Conservation (phyloP, 1,140 invertebrate species). For the Calephelis nemesis region DNA sequence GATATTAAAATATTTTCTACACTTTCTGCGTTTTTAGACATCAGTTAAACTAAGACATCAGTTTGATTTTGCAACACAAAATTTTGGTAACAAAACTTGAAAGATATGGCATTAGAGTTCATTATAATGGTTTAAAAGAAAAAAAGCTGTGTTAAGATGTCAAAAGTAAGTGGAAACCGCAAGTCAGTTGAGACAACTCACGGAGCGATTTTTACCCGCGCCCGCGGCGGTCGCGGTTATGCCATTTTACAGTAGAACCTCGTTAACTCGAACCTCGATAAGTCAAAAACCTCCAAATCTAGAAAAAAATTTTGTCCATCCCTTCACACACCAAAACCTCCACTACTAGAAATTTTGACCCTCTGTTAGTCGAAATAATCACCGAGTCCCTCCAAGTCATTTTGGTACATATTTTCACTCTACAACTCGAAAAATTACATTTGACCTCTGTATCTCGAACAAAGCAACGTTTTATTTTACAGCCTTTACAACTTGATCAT, state of each 20-base stretch:
- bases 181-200: too few species aligned
- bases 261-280: constrained; percentile 6
- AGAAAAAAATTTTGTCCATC: constrained; percentile 6
- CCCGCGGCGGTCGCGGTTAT: too few species aligned
- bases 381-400: constrained; percentile 3
- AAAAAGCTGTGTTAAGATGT: too few species aligned
- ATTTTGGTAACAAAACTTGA: too few species aligned
- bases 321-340: constrained; percentile 9
- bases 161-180: too few species aligned
- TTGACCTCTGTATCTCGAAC: constrained; percentile 14
- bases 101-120: too few species aligned
- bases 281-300: constrained; percentile 17
- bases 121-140: too few species aligned
- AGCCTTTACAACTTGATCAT: background rate
- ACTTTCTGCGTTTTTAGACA: too few species aligned
- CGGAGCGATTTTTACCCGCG: too few species aligned
- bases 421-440: constrained; percentile 17
- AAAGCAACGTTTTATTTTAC: constrained; percentile 2
- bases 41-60: too few species aligned
- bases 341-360: constrained; percentile 17
- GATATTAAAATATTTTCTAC: too few species aligned
- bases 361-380: constrained; percentile 22
- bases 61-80: too few species aligned
- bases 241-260: constrained; percentile 7
- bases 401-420: constrained; percentile 14